Percentiles rank a stretch among this genome's conserved stretches.
Conservation (phyloP, 2,113 vertebrate species). For the Limanda limanda region DNA sequence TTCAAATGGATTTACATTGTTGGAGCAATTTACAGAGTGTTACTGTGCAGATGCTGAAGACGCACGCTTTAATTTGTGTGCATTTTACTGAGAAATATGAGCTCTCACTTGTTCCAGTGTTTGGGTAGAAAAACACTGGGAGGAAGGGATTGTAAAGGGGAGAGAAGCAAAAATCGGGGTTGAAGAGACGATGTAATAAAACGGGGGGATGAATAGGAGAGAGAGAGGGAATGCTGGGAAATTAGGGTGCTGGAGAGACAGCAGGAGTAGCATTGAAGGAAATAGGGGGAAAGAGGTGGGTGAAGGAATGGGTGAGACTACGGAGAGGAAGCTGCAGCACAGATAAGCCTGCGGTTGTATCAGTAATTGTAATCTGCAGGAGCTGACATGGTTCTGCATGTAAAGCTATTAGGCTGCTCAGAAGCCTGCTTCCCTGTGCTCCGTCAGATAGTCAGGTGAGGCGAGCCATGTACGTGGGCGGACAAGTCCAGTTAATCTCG, state of each 20-base stretch:
- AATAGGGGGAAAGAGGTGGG: constrained; percentile 41
- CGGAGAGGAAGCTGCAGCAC: constrained; percentile 31
- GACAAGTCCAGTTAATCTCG: not conserved
- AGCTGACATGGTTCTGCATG: constrained; percentile 75
- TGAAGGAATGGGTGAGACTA: constrained; percentile 29
- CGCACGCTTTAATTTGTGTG: not conserved
- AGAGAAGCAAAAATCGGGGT: not conserved
- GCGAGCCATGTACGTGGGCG: constrained; percentile 9
- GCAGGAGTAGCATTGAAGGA: constrained; percentile 41
- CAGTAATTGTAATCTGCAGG: constrained; percentile 78
- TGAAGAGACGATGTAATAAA: constrained; percentile 4
- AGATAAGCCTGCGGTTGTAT: constrained; percentile 73
- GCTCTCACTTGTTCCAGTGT: constrained; percentile 1
- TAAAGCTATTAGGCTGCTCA: constrained; percentile 66
- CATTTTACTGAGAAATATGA: not conserved
- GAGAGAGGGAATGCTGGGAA: constrained; percentile 9
- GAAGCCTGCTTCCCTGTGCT: constrained; percentile 34
- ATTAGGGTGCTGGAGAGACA: constrained; percentile 32
- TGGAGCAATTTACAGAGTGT: constrained; percentile 8
- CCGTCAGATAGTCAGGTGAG: constrained; percentile 30
- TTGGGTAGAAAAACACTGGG: not conserved
- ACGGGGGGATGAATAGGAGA: not conserved
- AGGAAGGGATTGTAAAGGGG: not conserved
- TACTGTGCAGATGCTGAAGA: constrained; percentile 6
- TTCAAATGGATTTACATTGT: constrained; percentile 37